Percentiles rank a stretch among this genome's conserved stretches.
Conservation (phyloP, 2,888 invertebrate genomes). For the Noctua comes region DNA sequence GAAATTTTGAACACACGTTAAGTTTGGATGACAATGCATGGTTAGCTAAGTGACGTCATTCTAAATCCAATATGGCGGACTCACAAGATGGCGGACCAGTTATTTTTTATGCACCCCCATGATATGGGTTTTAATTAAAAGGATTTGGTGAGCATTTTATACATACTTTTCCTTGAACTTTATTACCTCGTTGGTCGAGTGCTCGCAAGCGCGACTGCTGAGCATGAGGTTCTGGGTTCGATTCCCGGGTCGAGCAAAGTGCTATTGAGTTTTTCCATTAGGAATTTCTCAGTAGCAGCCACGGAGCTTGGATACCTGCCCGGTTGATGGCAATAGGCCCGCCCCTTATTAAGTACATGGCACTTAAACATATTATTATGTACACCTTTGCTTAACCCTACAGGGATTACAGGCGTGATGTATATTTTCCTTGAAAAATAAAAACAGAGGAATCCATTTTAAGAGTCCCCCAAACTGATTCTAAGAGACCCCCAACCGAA, state of each 20-base stretch:
- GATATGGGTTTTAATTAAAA: background rate
- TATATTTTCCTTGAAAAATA: slow-evolving; percentile 14
- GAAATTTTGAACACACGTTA: background rate
- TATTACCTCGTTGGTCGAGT: no score
- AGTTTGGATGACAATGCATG: background rate
- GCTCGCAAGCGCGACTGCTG: no score
- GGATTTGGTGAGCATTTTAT: no score
- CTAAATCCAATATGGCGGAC: background rate
- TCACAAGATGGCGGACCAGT: no score
- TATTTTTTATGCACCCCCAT: background rate
- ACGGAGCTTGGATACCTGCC: background rate
- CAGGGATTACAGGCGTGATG: background rate
- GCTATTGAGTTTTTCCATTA: background rate
- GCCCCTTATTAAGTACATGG: background rate
- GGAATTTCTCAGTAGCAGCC: background rate
- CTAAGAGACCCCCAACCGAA: slow-evolving; percentile 45
- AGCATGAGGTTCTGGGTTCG: no score
- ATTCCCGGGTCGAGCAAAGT: no score
- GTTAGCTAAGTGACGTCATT: background rate
- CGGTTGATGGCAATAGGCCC: background rate
- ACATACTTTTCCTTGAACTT: no score
- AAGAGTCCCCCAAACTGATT: slow-evolving; percentile 31
- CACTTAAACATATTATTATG: background rate
- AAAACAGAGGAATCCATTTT: slow-evolving; percentile 13
- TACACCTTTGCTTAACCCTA: background rate